Percentiles rank a stretch among this genome's conserved stretches.
phyloP scores from a whole-genome alignment of 1,140 invertebrate genomes.

The Aphis gossypii region DNA sequence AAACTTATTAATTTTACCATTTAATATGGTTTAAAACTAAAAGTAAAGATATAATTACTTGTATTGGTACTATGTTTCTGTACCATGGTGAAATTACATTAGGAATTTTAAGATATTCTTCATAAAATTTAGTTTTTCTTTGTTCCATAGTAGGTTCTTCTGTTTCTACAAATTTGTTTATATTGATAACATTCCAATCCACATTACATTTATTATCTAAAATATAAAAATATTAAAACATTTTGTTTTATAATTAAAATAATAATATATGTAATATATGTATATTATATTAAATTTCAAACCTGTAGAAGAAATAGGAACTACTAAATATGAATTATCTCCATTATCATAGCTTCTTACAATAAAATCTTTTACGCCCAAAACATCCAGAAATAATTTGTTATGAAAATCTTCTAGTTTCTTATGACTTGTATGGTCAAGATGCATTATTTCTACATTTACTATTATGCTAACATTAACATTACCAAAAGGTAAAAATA shows the following conservation, averaged over 20 bases:
- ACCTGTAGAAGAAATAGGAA: constrained; percentile 63
- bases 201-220: constrained; percentile 4
- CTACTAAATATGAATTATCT: constrained; percentile 78
- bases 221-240: background rate
- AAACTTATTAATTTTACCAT: too few species aligned
- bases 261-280: background rate
- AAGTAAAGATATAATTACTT: constrained; percentile 27
- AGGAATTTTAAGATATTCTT: constrained; percentile 20
- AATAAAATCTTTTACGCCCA: constrained; percentile 81
- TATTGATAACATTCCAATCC: constrained; percentile 35
- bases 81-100: constrained; percentile 45
- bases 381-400: constrained; percentile 75
- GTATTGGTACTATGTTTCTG: constrained; percentile 21
- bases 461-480: constrained; percentile 72
- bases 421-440: constrained; percentile 69
- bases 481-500: constrained; percentile 85
- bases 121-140: constrained; percentile 45
- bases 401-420: constrained; percentile 73
- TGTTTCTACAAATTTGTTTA: constrained; percentile 25
- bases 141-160: constrained; percentile 9
- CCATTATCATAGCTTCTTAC: constrained; percentile 72
- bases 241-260: too few species aligned
- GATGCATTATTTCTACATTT: constrained; percentile 66
- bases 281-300: constrained; percentile 60
- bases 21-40: background rate